phyloP scores from a whole-genome alignment of 1,140 invertebrate genomes.

The Saccostrea cuccullata region DNA sequence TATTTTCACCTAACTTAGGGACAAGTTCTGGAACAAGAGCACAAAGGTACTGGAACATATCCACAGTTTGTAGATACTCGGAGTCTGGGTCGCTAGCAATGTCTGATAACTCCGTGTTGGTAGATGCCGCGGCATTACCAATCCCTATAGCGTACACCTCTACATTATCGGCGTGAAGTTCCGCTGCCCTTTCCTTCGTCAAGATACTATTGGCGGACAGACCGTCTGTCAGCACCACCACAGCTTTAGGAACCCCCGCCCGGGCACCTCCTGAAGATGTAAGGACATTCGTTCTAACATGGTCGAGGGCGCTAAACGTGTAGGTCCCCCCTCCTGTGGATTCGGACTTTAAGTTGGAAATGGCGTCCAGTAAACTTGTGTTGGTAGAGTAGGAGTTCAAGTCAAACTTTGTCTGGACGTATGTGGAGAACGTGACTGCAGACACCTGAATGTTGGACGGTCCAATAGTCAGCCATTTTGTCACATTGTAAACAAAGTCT shows the following conservation, averaged over 20 bases:
- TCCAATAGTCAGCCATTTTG: constrained; percentile 48
- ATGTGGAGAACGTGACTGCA: constrained; percentile 35
- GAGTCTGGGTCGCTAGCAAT: constrained; percentile 55
- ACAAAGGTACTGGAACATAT: constrained; percentile 46
- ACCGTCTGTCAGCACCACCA: constrained; percentile 54
- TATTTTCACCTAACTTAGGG: constrained; percentile 41
- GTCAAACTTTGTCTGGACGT: constrained; percentile 15
- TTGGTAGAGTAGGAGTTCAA: constrained; percentile 32
- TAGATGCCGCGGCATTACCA: constrained; percentile 35
- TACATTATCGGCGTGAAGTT: constrained; percentile 34
- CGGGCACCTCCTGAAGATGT: constrained; percentile 13
- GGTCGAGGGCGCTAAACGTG: constrained; percentile 44
- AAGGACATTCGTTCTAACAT: constrained; percentile 39
- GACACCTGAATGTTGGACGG: constrained; percentile 34
- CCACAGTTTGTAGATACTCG: constrained; percentile 45
- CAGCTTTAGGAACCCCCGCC: constrained; percentile 35
- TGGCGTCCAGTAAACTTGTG: constrained; percentile 35
- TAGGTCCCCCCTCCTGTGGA: constrained; percentile 43
- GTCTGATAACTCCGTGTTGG: constrained; percentile 41
- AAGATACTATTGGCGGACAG: background rate
- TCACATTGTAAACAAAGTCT: constrained; percentile 53
- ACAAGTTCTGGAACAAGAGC: constrained; percentile 49
- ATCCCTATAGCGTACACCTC: constrained; percentile 55
- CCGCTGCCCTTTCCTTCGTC: background rate
- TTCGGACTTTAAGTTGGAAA: constrained; percentile 17